phyloP scores from a whole-genome alignment of 2,888 invertebrate genomes.

The Drosophila sordidula region DNA sequence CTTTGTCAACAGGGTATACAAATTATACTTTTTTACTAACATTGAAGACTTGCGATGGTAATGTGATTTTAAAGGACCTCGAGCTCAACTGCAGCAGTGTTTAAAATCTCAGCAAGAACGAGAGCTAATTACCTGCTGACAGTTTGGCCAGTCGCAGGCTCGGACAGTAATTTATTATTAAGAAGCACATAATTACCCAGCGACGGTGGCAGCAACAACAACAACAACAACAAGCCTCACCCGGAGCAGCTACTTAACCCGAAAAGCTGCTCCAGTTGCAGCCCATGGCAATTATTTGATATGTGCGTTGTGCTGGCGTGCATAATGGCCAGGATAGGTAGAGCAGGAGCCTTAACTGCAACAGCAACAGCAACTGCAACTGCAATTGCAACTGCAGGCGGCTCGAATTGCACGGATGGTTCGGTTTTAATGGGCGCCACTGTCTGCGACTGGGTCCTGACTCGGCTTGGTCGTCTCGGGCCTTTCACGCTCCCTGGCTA shows the following conservation, averaged over 20 bases:
- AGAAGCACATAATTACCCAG: constrained; percentile 64
- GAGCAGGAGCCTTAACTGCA: constrained; percentile 4
- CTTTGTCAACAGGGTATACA: background rate
- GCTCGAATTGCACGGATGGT: constrained; percentile 30
- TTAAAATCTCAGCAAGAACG: constrained; percentile 11
- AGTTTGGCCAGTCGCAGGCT: constrained; percentile 15
- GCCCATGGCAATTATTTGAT: constrained; percentile 38
- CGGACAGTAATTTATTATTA: constrained; percentile 57
- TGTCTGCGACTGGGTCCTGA: constrained; percentile 13
- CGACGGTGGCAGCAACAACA: background rate
- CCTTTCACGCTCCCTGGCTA: constrained; percentile 36
- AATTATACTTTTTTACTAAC: background rate
- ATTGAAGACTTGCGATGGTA: too few relatives aligned
- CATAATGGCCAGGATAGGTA: constrained; percentile 9
- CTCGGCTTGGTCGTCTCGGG: constrained; percentile 23
- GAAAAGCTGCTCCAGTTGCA: constrained; percentile 12
- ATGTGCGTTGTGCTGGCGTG: constrained; percentile 21
- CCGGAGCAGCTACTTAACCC: constrained; percentile 18
- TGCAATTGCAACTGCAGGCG: constrained; percentile 29
- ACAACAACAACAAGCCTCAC: constrained; percentile 4
- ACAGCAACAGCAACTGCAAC: constrained; percentile 14
- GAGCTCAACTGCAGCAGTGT: constrained; percentile 9
- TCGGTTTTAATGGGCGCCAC: constrained; percentile 31
- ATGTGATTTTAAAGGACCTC: constrained; percentile 21
- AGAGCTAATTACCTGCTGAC: constrained; percentile 40